Evolutionary conservation across 2,797 vertebrate species (phyloP), one percentile per base, ranked within the genome.

Genomic region (Ctenosaura bakeri): DNA sequence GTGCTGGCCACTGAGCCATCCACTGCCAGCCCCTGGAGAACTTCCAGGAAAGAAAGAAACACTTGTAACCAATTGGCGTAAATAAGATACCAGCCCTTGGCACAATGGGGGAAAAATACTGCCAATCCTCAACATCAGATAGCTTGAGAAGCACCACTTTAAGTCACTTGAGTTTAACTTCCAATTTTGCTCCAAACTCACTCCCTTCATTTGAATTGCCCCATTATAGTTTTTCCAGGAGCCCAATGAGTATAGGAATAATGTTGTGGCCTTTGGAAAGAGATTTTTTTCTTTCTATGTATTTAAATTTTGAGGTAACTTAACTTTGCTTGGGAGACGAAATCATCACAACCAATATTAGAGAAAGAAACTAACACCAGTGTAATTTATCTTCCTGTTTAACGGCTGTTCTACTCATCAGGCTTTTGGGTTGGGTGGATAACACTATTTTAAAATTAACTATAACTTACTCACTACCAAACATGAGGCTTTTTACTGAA

Each of bases 401-500:
- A 50, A 59, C 46, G 80, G 62, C 29, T 20, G 22, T 12, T 6
- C 50, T 69, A 56, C 12, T 38, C 10, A 38, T 16, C 46, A 46
- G 77, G 29, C 35, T 12, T 59, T 35, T 56, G 77, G 42, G 29
- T 46, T 46, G 32, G 42, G 18, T 78, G 66, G 20, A 69, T 26
- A 79, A 24, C 24, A 87, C 3, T 46, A 46, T 24, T 62, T 16
- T 6, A 80, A 54, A 64, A 9, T 46, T 64, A 62, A 79, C 18
- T n/a, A 50, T 38, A 79, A 46, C 24, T 18, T 66, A 12, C 38
- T 46, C 35, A 79, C 38, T 52, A 52, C 10, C 26, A 32, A 81
- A 80, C 50, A 22, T 35, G 46, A 80, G 29, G 80, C 64, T 10
- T 56, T 89, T 66, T 94, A 26, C 62, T 29, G 35, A 83, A 59